Conservation (phyloP, 2,888 invertebrate species). For the Prenolepis imparis region DNA sequence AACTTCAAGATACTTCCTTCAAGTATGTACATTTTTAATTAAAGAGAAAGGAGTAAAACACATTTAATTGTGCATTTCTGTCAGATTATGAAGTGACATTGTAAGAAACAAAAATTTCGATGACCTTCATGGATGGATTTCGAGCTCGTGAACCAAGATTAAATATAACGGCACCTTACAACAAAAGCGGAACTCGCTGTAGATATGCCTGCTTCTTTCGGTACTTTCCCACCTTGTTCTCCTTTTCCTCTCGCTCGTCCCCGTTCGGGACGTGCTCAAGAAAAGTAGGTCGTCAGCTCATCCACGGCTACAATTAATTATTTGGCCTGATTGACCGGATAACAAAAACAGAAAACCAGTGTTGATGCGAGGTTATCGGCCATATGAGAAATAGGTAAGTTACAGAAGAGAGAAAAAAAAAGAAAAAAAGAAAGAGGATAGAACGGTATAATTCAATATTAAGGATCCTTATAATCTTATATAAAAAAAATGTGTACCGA, state of each 20-base stretch:
- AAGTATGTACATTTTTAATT: background rate
- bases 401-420: background rate
- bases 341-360: background rate
- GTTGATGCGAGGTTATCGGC: background rate
- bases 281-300: constrained; percentile 37
- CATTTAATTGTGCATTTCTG: background rate
- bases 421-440: background rate
- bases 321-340: background rate
- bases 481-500: too few species aligned
- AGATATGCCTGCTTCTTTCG: background rate
- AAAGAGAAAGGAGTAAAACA: background rate
- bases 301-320: constrained; percentile 10
- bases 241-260: constrained; percentile 7
- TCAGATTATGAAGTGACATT: background rate
- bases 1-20: background rate
- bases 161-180: constrained; percentile 34
- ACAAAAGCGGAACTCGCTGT: constrained; percentile 10
- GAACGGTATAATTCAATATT: background rate
- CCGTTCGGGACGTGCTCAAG: background rate
- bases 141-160: background rate
- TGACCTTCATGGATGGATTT: background rate
- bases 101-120: background rate
- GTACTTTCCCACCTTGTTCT: background rate
- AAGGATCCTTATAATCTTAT: too few species aligned
- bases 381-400: background rate